Conservation (phyloP, 2,888 invertebrate species). For the Meta bourneti region DNA sequence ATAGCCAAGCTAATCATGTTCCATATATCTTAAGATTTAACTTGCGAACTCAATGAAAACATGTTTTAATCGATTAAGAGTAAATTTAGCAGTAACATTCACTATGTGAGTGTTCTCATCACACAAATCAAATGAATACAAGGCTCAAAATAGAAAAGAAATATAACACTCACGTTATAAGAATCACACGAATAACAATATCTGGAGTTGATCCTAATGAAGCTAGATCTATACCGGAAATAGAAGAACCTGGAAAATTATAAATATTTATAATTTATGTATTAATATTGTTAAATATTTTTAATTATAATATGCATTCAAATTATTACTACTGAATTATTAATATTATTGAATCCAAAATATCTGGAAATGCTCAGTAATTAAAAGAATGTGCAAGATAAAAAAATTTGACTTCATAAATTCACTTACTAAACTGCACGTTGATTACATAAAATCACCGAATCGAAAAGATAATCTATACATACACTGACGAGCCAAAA, state of each 20-base stretch:
- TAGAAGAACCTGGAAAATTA: conserved; percentile 54
- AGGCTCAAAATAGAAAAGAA: no score
- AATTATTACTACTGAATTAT: neutral
- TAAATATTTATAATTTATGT: neutral
- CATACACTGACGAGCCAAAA: no score
- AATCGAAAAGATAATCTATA: no score
- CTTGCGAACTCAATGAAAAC: no score
- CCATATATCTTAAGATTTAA: no score
- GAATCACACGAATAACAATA: conserved; percentile 72
- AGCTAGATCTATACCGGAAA: conserved; percentile 70
- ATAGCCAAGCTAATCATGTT: no score
- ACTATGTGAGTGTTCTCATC: no score
- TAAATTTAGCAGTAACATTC: no score
- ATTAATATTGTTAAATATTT: neutral
- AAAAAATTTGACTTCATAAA: neutral
- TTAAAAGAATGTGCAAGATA: neutral
- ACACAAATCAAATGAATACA: no score
- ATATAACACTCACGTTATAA: conserved; percentile 61
- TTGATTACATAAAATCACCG: no score
- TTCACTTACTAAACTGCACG: no score
- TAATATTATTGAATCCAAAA: neutral
- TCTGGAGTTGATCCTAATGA: conserved; percentile 71
- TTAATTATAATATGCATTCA: neutral
- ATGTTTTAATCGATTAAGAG: no score
- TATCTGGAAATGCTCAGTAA: neutral